Evolutionary conservation across 2,797 vertebrate species (phyloP), one percentile per base, ranked within the genome.

Genomic region (Spinus pinus): DNA sequence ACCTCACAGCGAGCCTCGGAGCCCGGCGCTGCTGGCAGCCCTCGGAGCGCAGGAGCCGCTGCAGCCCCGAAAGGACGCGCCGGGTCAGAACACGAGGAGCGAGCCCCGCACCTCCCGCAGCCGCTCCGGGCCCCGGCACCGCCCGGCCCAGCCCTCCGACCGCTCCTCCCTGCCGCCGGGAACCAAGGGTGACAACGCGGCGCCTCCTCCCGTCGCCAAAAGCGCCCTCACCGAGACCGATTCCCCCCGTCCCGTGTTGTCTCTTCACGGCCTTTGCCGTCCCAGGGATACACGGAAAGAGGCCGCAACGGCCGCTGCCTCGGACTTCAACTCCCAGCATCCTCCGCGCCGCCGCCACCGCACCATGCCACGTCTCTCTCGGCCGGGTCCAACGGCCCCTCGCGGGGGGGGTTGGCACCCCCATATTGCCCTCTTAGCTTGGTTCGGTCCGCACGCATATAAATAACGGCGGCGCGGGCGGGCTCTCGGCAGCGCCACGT

Each of bases 401-500:
- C 2, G 10, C 5, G 10, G 13, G 23, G 39, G 30, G 24, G 21
- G n/a, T 18, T 37, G 0, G 0, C 46, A 10, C 12, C 21, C 37
- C 46, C 8, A 3, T 62, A 27, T 9, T 41, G 7, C 16, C 0
- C 11, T 5, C 5, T 28, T 30, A 10, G 21, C 21, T 30, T 73
- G 69, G 69, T 53, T 81, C 25, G 30, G 10, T 67, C 69, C 30
- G 6, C 25, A 5, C 0, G 0, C 2, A 2, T 46, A 16, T 53
- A 73, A 11, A 0, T 39, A 1, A 1, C 5, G 23, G 50, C 5
- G 16, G 74, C 3, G 19, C 1, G 6, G 53, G 30, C 2, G 8
- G 3, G 6, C 0, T 1, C 1, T 0, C 0, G 4, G 2, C 0
- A 9, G 12, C 31, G 69, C 69, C 69, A 73, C 77, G 86, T 41